Percentiles rank a stretch among this genome's conserved stretches.
Evolutionary conservation across 2,888 invertebrate species (phyloP).

Genomic region (Metacarcinus magister): DNA sequence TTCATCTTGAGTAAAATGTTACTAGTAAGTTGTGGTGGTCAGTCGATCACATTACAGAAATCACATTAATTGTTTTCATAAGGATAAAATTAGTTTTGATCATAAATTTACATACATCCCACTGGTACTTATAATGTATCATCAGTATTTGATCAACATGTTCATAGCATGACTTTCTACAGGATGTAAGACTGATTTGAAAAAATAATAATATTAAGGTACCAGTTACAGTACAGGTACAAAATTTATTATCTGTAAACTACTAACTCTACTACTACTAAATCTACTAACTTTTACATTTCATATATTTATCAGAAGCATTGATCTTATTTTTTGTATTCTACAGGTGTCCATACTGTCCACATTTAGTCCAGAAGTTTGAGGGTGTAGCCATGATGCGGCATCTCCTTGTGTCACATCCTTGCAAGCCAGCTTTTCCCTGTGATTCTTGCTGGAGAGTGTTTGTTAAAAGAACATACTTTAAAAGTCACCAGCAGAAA

Average conservation of each 20-base stretch:
- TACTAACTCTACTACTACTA: background rate
- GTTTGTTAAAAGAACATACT: conserved; percentile 75
- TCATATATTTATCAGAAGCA: background rate
- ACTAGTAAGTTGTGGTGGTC: background rate
- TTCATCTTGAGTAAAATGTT: background rate
- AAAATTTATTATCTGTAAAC: no score
- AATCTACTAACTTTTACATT: background rate
- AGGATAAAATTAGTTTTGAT: no score
- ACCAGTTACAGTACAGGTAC: no score
- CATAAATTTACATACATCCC: no score
- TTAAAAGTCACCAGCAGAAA: conserved; percentile 74
- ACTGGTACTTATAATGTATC: no score
- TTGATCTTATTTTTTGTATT: background rate
- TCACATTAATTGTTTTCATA: background rate
- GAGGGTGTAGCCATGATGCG: conserved; percentile 77
- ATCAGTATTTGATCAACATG: no score
- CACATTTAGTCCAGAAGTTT: conserved; percentile 68
- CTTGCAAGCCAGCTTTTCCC: conserved; percentile 77
- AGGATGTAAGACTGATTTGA: no score
- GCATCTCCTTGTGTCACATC: conserved; percentile 76
- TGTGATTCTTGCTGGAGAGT: conserved; percentile 77
- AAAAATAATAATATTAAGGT: no score
- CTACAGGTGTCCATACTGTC: conserved; percentile 80
- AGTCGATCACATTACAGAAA: background rate
- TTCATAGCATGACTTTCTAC: no score